Conservation (phyloP, 1,140 invertebrate species). For the Fopius arisanus region DNA sequence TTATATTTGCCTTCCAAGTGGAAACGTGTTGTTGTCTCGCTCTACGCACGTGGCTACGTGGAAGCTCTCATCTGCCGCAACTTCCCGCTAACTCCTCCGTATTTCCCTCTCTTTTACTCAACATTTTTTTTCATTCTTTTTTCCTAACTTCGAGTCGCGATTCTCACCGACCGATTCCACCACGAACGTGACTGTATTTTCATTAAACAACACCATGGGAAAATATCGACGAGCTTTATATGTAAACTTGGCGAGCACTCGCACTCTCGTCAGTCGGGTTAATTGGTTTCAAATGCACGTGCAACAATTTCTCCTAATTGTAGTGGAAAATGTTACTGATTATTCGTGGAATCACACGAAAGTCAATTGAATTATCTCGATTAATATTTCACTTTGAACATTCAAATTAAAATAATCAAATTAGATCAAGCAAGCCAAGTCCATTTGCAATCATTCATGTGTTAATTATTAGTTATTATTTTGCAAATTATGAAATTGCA, state of each 20-base stretch:
- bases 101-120: neutral
- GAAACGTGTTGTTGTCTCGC: neutral
- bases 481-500: too few species aligned
- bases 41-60: slow-evolving; percentile 3
- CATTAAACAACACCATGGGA: slow-evolving; percentile 6
- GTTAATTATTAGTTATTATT: too few species aligned
- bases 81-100: neutral
- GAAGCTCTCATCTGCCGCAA: neutral
- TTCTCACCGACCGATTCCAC: neutral
- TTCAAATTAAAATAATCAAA: too few species aligned
- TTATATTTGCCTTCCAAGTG: neutral
- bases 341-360: neutral
- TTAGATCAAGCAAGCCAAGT: too few species aligned
- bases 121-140: neutral
- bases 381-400: too few species aligned
- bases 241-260: neutral
- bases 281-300: slow-evolving; percentile 5
- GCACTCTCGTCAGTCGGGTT: neutral
- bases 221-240: slow-evolving; percentile 15
- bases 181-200: slow-evolving; percentile 3
- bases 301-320: neutral
- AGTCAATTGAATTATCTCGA: too few species aligned
- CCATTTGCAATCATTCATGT: too few species aligned
- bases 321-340: neutral
- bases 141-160: neutral